Evolutionary conservation across 30 jellyfish, hydroid and myxozoan genomes (phyloP).

Genomic region (Hydra vulgaris): DNA sequence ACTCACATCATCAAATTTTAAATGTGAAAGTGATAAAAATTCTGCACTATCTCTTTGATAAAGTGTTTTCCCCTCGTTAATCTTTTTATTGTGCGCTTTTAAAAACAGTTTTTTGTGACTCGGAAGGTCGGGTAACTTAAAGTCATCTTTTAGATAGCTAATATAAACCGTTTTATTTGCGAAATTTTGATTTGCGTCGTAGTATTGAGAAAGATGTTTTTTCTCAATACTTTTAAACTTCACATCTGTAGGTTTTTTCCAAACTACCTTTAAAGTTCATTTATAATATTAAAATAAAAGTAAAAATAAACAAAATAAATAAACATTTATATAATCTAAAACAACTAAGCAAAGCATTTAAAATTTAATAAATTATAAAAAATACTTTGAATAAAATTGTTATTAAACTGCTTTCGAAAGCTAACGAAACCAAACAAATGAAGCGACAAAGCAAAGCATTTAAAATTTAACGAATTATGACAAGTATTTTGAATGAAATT

Average conservation of each 20-base stretch:
- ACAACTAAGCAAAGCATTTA: too few species aligned
- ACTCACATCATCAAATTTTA: constrained; percentile 20
- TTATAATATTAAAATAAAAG: too few species aligned
- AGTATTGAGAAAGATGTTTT: constrained; percentile 32
- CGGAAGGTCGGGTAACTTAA: constrained; percentile 44
- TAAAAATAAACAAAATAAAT: too few species aligned
- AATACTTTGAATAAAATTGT: too few species aligned
- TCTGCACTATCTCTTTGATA: constrained; percentile 69
- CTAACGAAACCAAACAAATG: too few species aligned
- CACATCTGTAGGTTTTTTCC: constrained; percentile 34
- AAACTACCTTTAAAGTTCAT: constrained; percentile 22
- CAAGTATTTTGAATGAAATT: too few species aligned
- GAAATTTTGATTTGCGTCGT: constrained; percentile 28
- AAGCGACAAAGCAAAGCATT: too few species aligned
- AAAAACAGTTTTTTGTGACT: constrained; percentile 38
- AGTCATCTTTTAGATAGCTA: constrained; percentile 35
- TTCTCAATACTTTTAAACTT: constrained; percentile 17
- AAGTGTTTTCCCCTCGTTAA: constrained; percentile 39
- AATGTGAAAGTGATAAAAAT: constrained; percentile 40
- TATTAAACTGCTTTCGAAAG: too few species aligned
- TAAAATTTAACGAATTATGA: too few species aligned
- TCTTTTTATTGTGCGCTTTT: constrained; percentile 4
- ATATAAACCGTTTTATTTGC: constrained; percentile 48
- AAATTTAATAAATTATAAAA: too few species aligned
- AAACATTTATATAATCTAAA: too few species aligned